These are phyloP conservation scores for Poecile atricapillus DNA, from an alignment of 2,113 vertebrate species.

Conservation along the genomic window DNA sequence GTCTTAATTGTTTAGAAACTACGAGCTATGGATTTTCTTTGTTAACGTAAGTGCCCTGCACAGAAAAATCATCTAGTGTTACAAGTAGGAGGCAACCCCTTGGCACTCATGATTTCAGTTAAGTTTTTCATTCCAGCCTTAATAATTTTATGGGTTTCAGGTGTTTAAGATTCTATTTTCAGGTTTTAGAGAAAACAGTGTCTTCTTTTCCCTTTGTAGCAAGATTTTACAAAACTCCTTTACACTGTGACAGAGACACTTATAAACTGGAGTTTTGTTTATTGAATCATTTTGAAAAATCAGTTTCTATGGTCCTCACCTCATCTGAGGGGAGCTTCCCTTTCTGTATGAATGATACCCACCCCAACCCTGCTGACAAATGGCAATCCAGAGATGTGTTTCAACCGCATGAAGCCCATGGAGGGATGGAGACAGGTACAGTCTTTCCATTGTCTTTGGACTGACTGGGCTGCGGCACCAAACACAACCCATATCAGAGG, in stretches of 20 bases:
- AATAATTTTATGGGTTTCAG: not conserved
- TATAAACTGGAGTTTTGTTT: not conserved
- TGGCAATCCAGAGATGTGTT: not conserved
- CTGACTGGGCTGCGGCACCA: not conserved
- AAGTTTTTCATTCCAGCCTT: not conserved
- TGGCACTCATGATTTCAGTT: not conserved
- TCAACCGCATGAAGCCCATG: not conserved
- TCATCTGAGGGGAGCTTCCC: not conserved
- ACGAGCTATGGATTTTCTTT: constrained; percentile 10
- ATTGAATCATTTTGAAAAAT: not conserved
- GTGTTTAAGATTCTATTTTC: not conserved
- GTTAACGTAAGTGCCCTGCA: not conserved
- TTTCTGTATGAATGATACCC: not conserved
- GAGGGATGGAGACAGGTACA: not conserved
- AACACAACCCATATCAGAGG: not conserved
- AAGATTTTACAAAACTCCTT: not conserved
- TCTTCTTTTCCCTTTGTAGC: not conserved
- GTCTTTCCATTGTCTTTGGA: not conserved
- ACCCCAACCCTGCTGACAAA: not conserved
- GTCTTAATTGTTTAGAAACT: constrained; percentile 52
- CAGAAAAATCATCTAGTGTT: not conserved
- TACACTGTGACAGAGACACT: not conserved
- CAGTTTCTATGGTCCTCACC: not conserved
- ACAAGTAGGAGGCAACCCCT: not conserved
- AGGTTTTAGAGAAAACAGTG: not conserved